Evolutionary conservation across 2,888 invertebrate species (phyloP).

Genomic region (Chymomyza fuscimana): DNA sequence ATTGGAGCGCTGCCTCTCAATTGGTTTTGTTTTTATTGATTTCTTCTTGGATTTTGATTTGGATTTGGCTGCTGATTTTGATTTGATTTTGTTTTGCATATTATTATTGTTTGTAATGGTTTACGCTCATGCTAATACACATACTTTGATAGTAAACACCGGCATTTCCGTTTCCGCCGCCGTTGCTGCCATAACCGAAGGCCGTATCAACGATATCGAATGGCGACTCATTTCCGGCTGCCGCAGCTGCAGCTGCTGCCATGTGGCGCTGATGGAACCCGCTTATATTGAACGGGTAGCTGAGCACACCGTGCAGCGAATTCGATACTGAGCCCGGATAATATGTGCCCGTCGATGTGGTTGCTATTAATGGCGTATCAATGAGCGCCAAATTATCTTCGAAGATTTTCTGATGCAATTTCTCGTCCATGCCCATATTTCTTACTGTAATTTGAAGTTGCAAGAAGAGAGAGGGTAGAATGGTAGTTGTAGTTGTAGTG

Average conservation of each 20-base stretch:
- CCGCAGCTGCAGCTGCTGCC: conserved; percentile 68
- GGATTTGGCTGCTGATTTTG: conserved; percentile 9
- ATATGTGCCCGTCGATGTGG: conserved; percentile 70
- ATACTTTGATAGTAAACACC: conserved; percentile 79
- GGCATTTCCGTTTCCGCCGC: conserved; percentile 74
- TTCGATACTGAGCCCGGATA: conserved; percentile 75
- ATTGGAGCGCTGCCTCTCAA: conserved; percentile 32
- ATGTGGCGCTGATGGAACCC: conserved; percentile 78
- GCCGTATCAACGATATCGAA: conserved; percentile 77
- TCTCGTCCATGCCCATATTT: conserved; percentile 81
- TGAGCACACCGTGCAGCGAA: conserved; percentile 72
- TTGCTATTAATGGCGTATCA: conserved; percentile 79
- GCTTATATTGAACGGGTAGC: conserved; percentile 80
- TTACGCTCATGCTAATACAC: conserved; percentile 76
- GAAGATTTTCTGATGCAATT: conserved; percentile 79
- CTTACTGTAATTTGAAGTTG: conserved; percentile 79
- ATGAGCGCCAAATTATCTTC: conserved; percentile 80
- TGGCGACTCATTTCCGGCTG: conserved; percentile 70
- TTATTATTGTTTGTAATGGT: conserved; percentile 30
- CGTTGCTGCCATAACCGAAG: conserved; percentile 56
- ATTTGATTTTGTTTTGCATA: conserved; percentile 11
- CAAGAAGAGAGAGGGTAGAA: conserved; percentile 75
- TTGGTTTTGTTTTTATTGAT: conserved; percentile 30
- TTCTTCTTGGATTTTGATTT: conserved; percentile 23
- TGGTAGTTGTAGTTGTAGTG: conserved; percentile 61